phyloP scores from a whole-genome alignment of 2,888 invertebrate genomes.

The Plagodis pulveraria region DNA sequence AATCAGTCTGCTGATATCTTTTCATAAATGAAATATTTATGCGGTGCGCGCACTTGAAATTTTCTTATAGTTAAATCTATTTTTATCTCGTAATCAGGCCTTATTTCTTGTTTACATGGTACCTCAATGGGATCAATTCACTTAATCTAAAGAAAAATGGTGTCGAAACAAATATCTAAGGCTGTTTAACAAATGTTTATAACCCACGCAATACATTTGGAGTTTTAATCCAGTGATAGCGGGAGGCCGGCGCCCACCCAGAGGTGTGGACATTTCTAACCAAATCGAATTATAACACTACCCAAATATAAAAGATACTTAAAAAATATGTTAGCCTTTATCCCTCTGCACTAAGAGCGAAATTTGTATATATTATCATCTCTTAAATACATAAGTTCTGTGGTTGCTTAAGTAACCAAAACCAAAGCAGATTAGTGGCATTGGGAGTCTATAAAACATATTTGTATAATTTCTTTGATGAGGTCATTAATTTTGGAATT shows the following conservation, averaged over 20 bases:
- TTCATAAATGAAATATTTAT: constrained; percentile 39
- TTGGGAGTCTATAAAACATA: constrained; percentile 60
- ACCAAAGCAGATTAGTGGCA: constrained; percentile 61
- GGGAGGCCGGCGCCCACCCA: constrained; percentile 80
- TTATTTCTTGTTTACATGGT: constrained; percentile 45
- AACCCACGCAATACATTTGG: constrained; percentile 69
- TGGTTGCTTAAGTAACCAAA: constrained; percentile 51
- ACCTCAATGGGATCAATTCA: constrained; percentile 59
- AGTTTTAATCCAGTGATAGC: constrained; percentile 71
- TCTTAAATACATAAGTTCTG: constrained; percentile 30
- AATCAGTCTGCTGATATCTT: constrained; percentile 48
- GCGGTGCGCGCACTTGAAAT: constrained; percentile 26
- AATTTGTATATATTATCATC: constrained; percentile 34
- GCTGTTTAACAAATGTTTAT: constrained; percentile 74
- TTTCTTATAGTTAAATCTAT: constrained; percentile 35
- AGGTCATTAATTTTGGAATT: constrained; percentile 53
- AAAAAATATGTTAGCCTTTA: constrained; percentile 31
- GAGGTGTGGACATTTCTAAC: constrained; percentile 76
- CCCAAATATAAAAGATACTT: constrained; percentile 41
- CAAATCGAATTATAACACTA: constrained; percentile 74
- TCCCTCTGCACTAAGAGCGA: constrained; percentile 40
- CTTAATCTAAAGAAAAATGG: constrained; percentile 64
- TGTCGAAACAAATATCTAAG: constrained; percentile 72
- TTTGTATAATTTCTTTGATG: constrained; percentile 64
- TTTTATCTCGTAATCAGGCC: constrained; percentile 34